A percentile compares a stretch with the other conserved stretches of the same genome.
Conservation (phyloP, 2,888 invertebrate species). For the Dicyrtomina minuta region DNA sequence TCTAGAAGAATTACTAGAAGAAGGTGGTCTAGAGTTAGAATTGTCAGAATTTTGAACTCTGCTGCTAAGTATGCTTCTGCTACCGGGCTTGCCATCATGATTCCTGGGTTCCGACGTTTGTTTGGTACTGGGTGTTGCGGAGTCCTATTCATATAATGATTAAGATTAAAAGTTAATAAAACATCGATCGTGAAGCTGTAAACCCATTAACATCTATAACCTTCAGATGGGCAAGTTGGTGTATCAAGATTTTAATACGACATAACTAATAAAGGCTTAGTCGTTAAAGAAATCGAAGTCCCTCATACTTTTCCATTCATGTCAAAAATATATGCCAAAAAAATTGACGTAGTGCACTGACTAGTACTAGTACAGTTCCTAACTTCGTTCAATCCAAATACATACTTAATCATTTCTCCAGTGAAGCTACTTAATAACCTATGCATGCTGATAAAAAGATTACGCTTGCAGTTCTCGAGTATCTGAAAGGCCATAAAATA, state of each 20-base stretch:
- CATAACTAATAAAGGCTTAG: not conserved
- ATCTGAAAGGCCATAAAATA: no score
- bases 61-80: slow-evolving; percentile 21
- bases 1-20: not conserved
- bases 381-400: no score
- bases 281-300: not conserved
- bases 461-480: no score
- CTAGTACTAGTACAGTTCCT: no score
- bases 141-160: slow-evolving; percentile 17
- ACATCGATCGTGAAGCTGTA: not conserved
- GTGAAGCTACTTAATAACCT: no score
- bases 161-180: not conserved
- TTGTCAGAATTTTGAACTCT: slow-evolving; percentile 10
- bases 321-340: no score
- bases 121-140: slow-evolving; percentile 22
- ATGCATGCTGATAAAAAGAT: no score
- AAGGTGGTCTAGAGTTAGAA: slow-evolving; percentile 15
- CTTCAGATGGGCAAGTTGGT: not conserved
- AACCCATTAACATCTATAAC: not conserved
- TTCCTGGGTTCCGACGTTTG: slow-evolving; percentile 4
- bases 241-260: not conserved
- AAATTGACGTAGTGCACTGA: no score
- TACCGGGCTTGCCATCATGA: slow-evolving; percentile 32
- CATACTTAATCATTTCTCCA: no score
- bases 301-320: no score